Evolutionary conservation across 2,113 vertebrate genomes (phyloP).

Genomic region (Nansenia antarctica): DNA sequence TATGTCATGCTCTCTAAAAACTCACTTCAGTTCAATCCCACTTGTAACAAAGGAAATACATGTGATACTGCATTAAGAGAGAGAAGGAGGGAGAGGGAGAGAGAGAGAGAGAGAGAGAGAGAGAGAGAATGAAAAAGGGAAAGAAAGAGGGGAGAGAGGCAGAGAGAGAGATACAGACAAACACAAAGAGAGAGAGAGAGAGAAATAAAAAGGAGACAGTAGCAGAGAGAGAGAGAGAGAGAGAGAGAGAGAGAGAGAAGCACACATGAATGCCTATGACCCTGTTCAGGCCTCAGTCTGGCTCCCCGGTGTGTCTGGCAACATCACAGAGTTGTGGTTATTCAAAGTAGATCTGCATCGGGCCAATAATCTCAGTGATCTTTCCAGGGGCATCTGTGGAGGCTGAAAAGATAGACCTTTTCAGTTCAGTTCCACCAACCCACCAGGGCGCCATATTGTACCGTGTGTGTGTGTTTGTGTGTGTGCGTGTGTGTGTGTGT

Average conservation of each 20-base stretch:
- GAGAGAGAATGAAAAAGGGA: not conserved
- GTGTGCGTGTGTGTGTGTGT: too few relatives aligned
- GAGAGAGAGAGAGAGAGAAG: not conserved
- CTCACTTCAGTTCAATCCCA: too few relatives aligned
- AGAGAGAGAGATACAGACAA: not conserved
- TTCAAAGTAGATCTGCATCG: slow-evolving; percentile 28
- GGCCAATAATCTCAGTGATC: slow-evolving; percentile 20
- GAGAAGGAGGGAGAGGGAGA: not conserved
- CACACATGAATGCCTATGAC: not conserved
- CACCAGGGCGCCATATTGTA: slow-evolving; percentile 21
- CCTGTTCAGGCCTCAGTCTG: slow-evolving; percentile 10
- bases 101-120: not conserved
- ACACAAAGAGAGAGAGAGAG: not conserved
- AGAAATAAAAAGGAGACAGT: not conserved
- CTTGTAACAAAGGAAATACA: not conserved
- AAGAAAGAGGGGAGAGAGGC: not conserved
- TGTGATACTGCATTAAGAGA: not conserved
- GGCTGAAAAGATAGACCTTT: slow-evolving; percentile 27
- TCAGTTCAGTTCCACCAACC: slow-evolving; percentile 23
- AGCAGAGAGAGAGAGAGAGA: not conserved
- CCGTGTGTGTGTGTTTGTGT: too few relatives aligned
- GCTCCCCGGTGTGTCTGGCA: slow-evolving; percentile 21
- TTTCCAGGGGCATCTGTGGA: slow-evolving; percentile 31
- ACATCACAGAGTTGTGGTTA: slow-evolving; percentile 56
- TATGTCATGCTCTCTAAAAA: too few relatives aligned